Conservation (phyloP, 2,797 vertebrate genomes). For the Acestrorhynchus altus region DNA sequence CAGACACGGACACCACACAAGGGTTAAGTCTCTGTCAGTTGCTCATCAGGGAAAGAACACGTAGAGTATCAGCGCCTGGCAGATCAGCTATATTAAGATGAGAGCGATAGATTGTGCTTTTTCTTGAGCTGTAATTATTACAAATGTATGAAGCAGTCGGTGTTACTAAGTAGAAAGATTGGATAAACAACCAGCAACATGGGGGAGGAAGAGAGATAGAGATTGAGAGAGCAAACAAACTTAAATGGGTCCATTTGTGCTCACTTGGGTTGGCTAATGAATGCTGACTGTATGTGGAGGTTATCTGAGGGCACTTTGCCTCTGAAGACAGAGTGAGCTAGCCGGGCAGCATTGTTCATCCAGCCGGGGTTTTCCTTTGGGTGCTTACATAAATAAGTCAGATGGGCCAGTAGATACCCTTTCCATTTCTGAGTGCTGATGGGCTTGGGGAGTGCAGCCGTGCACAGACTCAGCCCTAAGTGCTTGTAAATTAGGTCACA, state of each 20-base stretch:
- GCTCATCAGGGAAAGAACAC: too few species aligned
- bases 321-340: conserved; percentile 80
- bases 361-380: conserved; percentile 73
- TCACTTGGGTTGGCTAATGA: conserved; percentile 83
- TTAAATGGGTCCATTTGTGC: conserved; percentile 81
- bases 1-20: too few species aligned
- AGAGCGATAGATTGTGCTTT: background rate
- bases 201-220: background rate
- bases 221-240: conserved; percentile 40
- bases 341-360: conserved; percentile 79
- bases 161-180: conserved; percentile 35
- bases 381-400: conserved; percentile 79
- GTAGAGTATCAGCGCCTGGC: too few species aligned
- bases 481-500: conserved; percentile 52
- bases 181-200: conserved; percentile 31
- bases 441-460: conserved; percentile 72
- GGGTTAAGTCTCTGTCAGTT: too few species aligned
- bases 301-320: conserved; percentile 85
- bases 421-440: conserved; percentile 68
- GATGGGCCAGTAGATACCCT: conserved; percentile 71
- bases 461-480: conserved; percentile 40
- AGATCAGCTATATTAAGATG: background rate
- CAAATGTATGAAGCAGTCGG: conserved; percentile 40
- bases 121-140: conserved; percentile 12
- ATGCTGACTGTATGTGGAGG: conserved; percentile 86